Evolutionary conservation across 1,140 invertebrate species (phyloP), one percentile per base, ranked within the genome.

Genomic region (Linepithema humile): DNA sequence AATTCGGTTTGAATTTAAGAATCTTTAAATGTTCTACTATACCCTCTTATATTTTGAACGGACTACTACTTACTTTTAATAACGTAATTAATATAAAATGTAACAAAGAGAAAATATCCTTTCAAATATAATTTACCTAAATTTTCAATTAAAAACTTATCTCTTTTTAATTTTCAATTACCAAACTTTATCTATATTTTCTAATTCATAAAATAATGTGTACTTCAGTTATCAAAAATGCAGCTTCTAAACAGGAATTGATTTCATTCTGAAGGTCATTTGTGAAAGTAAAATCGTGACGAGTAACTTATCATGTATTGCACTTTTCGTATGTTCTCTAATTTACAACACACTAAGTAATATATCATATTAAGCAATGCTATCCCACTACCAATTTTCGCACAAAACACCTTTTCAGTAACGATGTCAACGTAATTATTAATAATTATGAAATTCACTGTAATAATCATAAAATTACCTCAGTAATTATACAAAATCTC

Each of bases 231-330:
- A 23, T 53, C 7, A 57, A 70, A 62, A 80, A 69, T 26, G 3
- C 7, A 20, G 7, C 35, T 69, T 53, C 64, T 43, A 29, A 38
- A 55, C 23, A 32, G 23, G 35, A 69, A 12, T 70, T 70, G 7
- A 80, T 80, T 26, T 77, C 38, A 65, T 77, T 23, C 26, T 10
- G 64, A 80, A 80, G 75, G 75, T 23, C 75, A 80, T 1, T 40
- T 69, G 64, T 80, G 62, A 80, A 80, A 80, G 75, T 69, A 29
- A 53, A 67, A 29, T 53, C 20, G 12, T 38, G 12, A 20, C n/a
- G 7, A 70, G 17, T 57, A 55, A 26, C 17, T 80, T 78, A 67
- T 48, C 26, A 38, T 0, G 6, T n/a, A 15, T 40, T 55, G 32
- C 23, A 43, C 20, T 64, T 70, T 65, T 45, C 2, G 7, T 26